phyloP scores from a whole-genome alignment of 2,113 vertebrate species.

The Esox niger region DNA sequence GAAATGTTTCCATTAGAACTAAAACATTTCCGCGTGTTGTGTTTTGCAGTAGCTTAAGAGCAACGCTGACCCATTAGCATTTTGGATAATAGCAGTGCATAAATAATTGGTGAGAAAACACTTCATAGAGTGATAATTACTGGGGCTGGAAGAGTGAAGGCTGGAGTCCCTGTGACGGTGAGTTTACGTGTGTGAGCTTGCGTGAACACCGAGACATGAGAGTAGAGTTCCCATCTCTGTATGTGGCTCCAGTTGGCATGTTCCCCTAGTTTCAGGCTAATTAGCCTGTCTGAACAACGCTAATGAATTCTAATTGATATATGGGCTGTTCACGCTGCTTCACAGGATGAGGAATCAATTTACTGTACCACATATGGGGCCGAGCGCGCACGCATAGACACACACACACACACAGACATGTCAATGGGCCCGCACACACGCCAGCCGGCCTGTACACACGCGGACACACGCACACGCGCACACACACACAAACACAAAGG shows the following conservation, averaged over 20 bases:
- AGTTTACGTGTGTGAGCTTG: not conserved
- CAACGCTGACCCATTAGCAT: not conserved
- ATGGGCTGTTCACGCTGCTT: conserved; percentile 18
- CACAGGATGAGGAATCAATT: conserved; percentile 22
- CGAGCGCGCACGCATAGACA: conserved; percentile 22
- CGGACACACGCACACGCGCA: conserved; percentile 11
- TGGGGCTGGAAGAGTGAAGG: not conserved
- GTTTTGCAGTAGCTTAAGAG: too few relatives aligned
- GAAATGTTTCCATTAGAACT: too few relatives aligned
- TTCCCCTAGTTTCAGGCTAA: conserved; percentile 9
- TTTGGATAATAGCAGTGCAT: not conserved
- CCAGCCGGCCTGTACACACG: conserved; percentile 17
- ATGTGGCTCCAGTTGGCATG: conserved; percentile 1
- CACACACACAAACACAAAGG: conserved; percentile 28
- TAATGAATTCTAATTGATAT: conserved; percentile 33
- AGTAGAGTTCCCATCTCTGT: too few relatives aligned
- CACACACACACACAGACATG: conserved; percentile 28
- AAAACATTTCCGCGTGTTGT: too few relatives aligned
- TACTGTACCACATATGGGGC: conserved; percentile 10
- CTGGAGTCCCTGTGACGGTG: not conserved
- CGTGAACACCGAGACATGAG: too few relatives aligned
- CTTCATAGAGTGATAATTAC: not conserved
- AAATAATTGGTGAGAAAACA: not conserved
- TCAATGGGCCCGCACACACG: conserved; percentile 10
- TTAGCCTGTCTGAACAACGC: conserved; percentile 26